Evolutionary conservation across 2,113 vertebrate species (phyloP), one percentile per base, ranked within the genome.

Genomic region (Corythoichthys haematopterus): DNA sequence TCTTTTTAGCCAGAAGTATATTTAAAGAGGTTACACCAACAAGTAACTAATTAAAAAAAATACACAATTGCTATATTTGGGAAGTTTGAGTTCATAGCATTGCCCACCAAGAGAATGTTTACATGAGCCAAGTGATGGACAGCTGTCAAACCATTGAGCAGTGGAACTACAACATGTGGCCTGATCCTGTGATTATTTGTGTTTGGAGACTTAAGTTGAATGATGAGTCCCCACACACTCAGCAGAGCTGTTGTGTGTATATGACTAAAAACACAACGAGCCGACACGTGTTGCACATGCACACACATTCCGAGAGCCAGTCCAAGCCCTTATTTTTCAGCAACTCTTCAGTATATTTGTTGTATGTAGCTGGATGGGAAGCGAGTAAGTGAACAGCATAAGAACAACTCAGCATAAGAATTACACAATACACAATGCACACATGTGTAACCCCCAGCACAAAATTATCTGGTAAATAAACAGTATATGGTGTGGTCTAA

Each of bases 171-270:
- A 40, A 79, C 85, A 87, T 87, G 85, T 88, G 83, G 83, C 80
- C 5, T 8, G 55, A 71, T 60, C 64, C 67, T 68, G 65, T 74
- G 90, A 87, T 90, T 92, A 91, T 92, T 91, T 92, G 80, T 90
- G 80, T 89, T 43, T 87, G 67, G 68, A 85, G 81, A 63, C 60
- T 77, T 37, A 65, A 69, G 83, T 67, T 84, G 86, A 90, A 86
- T 83, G 86, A 89, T 84, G 82, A 84, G 69, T 85, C 87, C 78
- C 83, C 33, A 40, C 72, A 65, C 83, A 73, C 78, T 72, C 66
- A 20, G 2, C 56, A 53, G 12, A 45, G n/a, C 37, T 12, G 13
- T 61, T 71, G 48, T 75, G 76, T 61, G 62, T 57, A 68, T 72
- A 71, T 73, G 56, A 55, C 61, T 61, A 48, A 64, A 40, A 66